These are phyloP conservation scores for Brenthis daphne DNA, from an alignment of 2,888 invertebrate species.

Conservation along the genomic window DNA sequence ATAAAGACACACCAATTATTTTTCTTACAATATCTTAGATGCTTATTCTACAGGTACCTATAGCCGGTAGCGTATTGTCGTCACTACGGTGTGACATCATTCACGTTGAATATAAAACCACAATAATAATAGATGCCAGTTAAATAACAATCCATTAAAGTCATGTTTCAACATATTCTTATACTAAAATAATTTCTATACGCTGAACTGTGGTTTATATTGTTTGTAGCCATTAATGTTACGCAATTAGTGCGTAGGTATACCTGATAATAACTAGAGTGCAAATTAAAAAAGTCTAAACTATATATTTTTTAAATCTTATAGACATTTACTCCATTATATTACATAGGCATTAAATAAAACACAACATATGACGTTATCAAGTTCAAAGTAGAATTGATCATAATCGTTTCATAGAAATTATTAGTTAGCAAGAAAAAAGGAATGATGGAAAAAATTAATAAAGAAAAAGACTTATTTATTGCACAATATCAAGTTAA, in stretches of 20 bases:
- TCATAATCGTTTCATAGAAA: conserved; percentile 11
- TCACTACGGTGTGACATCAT: conserved; percentile 17
- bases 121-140: not conserved
- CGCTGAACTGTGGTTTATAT: no score
- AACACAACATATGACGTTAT: not conserved
- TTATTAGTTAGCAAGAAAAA: not conserved
- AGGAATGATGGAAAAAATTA: not conserved
- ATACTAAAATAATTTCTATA: no score
- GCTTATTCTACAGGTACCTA: not conserved
- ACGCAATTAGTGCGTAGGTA: no score
- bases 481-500: conserved; percentile 5
- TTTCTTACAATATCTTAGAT: not conserved
- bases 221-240: no score
- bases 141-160: not conserved
- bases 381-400: not conserved
- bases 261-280: no score
- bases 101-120: conserved; percentile 4
- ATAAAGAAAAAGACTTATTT: conserved; percentile 3
- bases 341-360: not conserved
- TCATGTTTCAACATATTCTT: not conserved
- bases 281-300: no score
- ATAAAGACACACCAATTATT: no score
- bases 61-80: not conserved
- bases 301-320: no score
- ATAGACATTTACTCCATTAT: no score